Base-by-base conservation (phyloP, 2,113 vertebrate species). In the Sakesphorus luctuosus region DNA sequence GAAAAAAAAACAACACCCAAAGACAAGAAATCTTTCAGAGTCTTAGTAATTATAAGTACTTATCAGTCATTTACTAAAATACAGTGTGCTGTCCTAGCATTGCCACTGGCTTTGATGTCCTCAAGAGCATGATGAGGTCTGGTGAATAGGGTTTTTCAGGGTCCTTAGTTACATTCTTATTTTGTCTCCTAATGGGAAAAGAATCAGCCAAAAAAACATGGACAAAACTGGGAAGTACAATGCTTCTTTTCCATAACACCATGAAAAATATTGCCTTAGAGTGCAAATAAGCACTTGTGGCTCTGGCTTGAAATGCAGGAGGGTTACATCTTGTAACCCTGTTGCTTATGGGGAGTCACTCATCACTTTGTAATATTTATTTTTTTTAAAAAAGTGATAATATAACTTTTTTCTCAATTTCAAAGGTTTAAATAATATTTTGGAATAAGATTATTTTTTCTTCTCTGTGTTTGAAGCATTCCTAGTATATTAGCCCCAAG, bases 111-210 rank as follows among this genome's bases (percentile, higher is more conserved):
- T 68, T 2, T 73, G n/a, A 13, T 31, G 56, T 43, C 19, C 40
- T 77, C 49, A 36, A 20, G 29, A 82, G 7, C 6, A 15, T 20
- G 31, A 6, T 55, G 25, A 80, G 15, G 6, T 71, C 13, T 46
- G 44, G 18, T 46, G 18, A 0, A 1, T 1, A 20, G 18, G 13
- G 4, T 2, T 63, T 84, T 87, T 55, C 19, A 66, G 7, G 18
- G n/a, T 53, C 31, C 36, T 91, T 81, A 33, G 2, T 74, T 65
- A 18, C 7, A 0, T 49, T 53, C 24, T 46, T 63, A 40, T 2
- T 4, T 44, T 1, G 1, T 21, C 35, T 80, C 25, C 43, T 65
- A 26, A 26, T 58, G 38, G 17, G 9, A 91, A 74, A 11, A 13
- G 13, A 38, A 3, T 28, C 29, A 29, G 11, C 26, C 16, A 65